A percentile compares a stretch with the other conserved stretches of the same genome.
phyloP scores from a whole-genome alignment of 2,113 vertebrate species.

The Hippopotamus amphibius region DNA sequence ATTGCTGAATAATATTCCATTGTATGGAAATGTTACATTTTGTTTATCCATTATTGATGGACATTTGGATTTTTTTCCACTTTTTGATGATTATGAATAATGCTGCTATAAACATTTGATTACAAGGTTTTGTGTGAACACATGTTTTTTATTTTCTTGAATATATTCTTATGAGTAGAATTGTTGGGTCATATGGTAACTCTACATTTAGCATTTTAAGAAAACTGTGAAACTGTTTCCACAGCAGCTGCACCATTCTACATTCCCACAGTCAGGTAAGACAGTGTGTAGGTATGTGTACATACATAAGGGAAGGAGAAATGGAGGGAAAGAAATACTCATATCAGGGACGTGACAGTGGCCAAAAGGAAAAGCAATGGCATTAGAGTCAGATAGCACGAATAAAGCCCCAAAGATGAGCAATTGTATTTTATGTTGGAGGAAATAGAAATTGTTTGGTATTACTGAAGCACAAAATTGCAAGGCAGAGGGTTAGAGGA shows the following conservation, averaged over 20 bases:
- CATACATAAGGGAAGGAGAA: background rate
- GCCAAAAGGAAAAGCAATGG: background rate
- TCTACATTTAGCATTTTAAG: slow-evolving; percentile 12
- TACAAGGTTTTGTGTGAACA: background rate
- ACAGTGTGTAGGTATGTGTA: background rate
- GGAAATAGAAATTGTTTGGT: background rate
- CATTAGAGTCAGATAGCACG: background rate
- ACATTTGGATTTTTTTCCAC: background rate
- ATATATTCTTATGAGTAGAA: background rate
- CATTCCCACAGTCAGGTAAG: background rate
- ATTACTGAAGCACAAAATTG: background rate
- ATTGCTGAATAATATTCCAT: too few species aligned
- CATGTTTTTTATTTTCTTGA: slow-evolving; percentile 27
- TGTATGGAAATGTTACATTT: background rate
- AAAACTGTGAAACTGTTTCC: background rate
- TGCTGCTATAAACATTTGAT: background rate
- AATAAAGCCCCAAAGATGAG: background rate
- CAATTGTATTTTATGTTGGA: background rate
- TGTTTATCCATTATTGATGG: background rate
- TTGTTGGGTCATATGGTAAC: background rate
- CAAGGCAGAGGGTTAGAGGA: background rate
- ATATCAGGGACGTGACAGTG: background rate
- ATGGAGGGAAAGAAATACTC: background rate
- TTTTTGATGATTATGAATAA: slow-evolving; percentile 4
- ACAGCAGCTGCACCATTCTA: background rate